Evolutionary conservation across 2,888 invertebrate genomes (phyloP), one percentile per base, ranked within the genome.

Genomic region (Myopa tessellatipennis): DNA sequence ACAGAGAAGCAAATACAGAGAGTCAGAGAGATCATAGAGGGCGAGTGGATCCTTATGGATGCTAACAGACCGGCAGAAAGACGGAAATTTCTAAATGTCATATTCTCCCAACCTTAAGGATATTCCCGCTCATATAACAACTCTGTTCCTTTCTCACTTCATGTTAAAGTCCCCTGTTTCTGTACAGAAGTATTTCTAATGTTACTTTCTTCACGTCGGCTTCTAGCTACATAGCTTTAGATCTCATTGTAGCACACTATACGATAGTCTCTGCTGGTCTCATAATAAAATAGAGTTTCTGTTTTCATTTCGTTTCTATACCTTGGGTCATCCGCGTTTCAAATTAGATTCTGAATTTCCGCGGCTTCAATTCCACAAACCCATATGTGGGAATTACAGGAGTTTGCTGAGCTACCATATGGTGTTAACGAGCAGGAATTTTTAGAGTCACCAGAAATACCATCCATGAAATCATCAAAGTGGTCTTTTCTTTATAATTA

Each of bases 291-390:
- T 5, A 36, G 8, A 16, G 65, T 74, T 52, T 34, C 74, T 36
- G 16, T 67, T 65, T 55, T 36, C 50, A 65, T 2, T 67, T 74
- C 55, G 67, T 67, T 63, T 38, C 58, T 34, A 14, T 14, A 14
- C 2, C 26, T 63, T 34, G 65, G 74, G 26, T 36, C 63, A 63
- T 36, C 52, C 74, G 18, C 16, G 26, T 65, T 74, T 74, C 74
- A 74, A 74, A 74, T 74, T 74, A 65, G 74, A 52, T 18, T 34
- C 74, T 50, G 63, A 14, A 50, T 36, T 60, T 65, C 36, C n/a
- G 3, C 26, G 58, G 60, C 58, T 36, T 16, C 63, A 38, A 52
- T 67, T 67, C 67, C 58, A 18, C 12, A 26, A 68, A 73, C 26
- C 63, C 73, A 73, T 18, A 6, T 60, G 26, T 60, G 34, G 36